Evolutionary conservation across 2,888 invertebrate species (phyloP).

Genomic region (Bombyx huttoni): DNA sequence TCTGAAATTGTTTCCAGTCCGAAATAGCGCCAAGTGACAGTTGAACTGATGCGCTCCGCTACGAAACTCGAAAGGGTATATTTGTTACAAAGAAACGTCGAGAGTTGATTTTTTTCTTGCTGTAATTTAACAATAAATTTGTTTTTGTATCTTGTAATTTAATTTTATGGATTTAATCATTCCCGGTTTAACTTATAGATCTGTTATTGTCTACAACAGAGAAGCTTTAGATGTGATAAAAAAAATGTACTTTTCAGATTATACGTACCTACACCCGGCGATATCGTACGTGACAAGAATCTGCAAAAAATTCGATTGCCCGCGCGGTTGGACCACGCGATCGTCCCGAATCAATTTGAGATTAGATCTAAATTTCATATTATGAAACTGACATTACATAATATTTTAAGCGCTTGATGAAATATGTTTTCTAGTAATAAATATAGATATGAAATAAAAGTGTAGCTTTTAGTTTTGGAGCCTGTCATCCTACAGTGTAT

Average conservation of each 20-base stretch:
- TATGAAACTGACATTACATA: slow-evolving; percentile 5
- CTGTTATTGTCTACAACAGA: background rate
- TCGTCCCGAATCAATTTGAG: slow-evolving; percentile 52
- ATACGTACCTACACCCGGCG: slow-evolving; percentile 7
- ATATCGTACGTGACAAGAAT: slow-evolving; percentile 42
- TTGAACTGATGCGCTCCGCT: slow-evolving; percentile 53
- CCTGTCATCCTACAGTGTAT: no score
- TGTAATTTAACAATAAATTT: no score
- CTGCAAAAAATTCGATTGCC: slow-evolving; percentile 36
- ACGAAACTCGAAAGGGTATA: slow-evolving; percentile 40
- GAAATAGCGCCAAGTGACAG: slow-evolving; percentile 61
- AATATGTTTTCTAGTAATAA: background rate
- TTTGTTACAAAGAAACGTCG: slow-evolving; percentile 30
- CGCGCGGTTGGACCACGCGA: slow-evolving; percentile 30
- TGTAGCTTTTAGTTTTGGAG: no score
- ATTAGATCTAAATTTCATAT: slow-evolving; percentile 52
- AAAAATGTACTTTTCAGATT: slow-evolving; percentile 2
- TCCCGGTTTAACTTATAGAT: no score
- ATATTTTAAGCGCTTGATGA: slow-evolving; percentile 6
- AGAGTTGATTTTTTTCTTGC: no score
- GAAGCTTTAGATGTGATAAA: background rate
- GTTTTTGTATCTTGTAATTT: no score
- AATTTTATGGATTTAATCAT: no score
- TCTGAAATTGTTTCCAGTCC: slow-evolving; percentile 59
- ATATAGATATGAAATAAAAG: no score